phyloP scores from a whole-genome alignment of 2,113 vertebrate genomes.

The Haemorhous mexicanus region DNA sequence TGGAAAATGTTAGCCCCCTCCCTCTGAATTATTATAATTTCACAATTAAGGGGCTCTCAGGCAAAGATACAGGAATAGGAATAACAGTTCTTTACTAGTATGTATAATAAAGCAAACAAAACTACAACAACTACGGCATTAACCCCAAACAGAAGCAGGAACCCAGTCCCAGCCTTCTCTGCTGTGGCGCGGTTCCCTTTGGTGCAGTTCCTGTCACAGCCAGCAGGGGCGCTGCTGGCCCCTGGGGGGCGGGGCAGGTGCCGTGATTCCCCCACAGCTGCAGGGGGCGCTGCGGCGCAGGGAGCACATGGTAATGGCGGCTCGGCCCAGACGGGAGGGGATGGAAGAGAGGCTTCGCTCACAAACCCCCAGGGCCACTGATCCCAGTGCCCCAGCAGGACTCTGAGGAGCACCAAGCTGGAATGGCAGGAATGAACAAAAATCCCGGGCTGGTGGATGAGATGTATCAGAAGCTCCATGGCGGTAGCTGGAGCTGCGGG shows the following conservation, averaged over 20 bases:
- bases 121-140: neutral
- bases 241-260: neutral
- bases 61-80: neutral
- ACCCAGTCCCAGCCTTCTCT: neutral
- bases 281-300: neutral
- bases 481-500: neutral
- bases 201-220: neutral
- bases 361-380: neutral
- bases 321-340: neutral
- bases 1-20: neutral
- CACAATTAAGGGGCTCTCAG: neutral
- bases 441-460: neutral
- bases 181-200: neutral
- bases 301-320: neutral
- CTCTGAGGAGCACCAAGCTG: neutral
- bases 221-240: neutral
- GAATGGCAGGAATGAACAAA: neutral
- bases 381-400: neutral
- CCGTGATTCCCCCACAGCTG: neutral
- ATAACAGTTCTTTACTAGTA: neutral
- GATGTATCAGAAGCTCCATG: neutral
- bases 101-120: neutral
- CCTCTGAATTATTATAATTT: neutral
- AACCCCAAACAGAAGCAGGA: neutral
- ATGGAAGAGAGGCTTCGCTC: neutral